A percentile compares a stretch with the other conserved stretches of the same genome.
Evolutionary conservation across 1,140 invertebrate genomes (phyloP).

Genomic region (Andrena cerasifolii): DNA sequence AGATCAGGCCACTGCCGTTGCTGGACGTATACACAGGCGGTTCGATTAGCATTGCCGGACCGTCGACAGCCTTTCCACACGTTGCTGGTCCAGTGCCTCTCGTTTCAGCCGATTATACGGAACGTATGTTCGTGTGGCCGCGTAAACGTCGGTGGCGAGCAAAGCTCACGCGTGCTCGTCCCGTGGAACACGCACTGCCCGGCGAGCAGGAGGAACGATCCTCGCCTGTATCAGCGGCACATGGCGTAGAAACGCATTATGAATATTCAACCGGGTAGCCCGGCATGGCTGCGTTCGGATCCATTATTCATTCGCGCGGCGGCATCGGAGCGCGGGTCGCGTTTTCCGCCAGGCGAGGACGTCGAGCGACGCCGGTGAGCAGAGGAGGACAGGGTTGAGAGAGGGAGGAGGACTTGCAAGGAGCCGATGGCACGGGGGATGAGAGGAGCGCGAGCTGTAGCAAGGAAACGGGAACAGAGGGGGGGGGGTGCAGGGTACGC

Average conservation of each 20-base stretch:
- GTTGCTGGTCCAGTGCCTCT: constrained; percentile 19
- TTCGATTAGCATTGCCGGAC: constrained; percentile 39
- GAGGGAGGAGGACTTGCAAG: neutral
- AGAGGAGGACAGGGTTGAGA: neutral
- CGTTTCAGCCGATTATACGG: neutral
- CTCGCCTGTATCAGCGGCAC: constrained; percentile 28
- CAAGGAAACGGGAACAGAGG: neutral
- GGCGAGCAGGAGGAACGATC: constrained; percentile 13
- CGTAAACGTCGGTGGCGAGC: neutral
- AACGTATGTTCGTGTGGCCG: neutral
- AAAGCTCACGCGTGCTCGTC: constrained; percentile 6
- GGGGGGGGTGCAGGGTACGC: neutral
- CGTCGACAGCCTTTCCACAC: neutral
- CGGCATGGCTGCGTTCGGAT: constrained; percentile 77
- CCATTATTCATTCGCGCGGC: constrained; percentile 78
- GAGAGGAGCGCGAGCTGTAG: neutral
- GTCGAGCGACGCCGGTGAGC: constrained; percentile 1
- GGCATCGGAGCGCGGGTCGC: constrained; percentile 67
- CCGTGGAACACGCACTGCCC: constrained; percentile 11
- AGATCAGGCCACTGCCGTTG: neutral
- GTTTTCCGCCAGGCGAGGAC: constrained; percentile 62
- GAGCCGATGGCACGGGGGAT: constrained; percentile 2
- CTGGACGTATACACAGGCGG: constrained; percentile 7
- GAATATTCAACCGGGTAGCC: constrained; percentile 78
- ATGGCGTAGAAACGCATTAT: constrained; percentile 68